Evolutionary conservation across 2,797 vertebrate genomes (phyloP).

Genomic region (Molossus alvarezi): DNA sequence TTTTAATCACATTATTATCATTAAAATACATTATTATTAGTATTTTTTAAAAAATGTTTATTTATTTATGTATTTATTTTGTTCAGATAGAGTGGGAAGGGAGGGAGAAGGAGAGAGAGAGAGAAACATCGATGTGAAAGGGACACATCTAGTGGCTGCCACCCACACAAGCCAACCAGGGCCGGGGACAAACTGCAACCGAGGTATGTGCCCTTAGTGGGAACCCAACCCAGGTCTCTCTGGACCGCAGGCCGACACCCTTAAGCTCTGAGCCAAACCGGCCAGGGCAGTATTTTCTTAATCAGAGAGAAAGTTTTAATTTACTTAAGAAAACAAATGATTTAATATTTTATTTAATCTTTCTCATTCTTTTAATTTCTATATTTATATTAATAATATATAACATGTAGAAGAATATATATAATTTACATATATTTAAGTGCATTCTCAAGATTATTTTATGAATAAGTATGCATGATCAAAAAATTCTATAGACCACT

Average conservation of each 20-base stretch:
- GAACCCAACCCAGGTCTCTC: no score
- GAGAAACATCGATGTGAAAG: no score
- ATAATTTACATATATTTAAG: conserved; percentile 34
- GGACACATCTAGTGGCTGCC: no score
- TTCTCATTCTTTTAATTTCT: conserved; percentile 24
- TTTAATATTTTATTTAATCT: conserved; percentile 21
- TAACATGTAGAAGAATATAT: not conserved
- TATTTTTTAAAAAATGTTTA: no score
- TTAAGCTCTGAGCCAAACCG: no score
- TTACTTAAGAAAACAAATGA: not conserved
- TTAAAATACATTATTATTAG: conserved; percentile 28
- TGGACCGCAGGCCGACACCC: no score
- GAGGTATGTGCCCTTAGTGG: no score
- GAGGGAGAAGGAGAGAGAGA: no score
- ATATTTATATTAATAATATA: conserved; percentile 36
- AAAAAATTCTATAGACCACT: not conserved
- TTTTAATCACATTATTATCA: not conserved
- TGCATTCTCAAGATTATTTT: conserved; percentile 21
- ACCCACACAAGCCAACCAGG: no score
- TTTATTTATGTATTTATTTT: no score
- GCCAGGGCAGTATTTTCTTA: not conserved
- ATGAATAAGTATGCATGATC: not conserved
- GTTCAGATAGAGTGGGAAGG: no score
- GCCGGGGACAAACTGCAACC: no score
- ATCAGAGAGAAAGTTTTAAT: not conserved